These are phyloP conservation scores for Lates japonicus DNA, from an alignment of 2,797 vertebrate species.

Conservation along the genomic window DNA sequence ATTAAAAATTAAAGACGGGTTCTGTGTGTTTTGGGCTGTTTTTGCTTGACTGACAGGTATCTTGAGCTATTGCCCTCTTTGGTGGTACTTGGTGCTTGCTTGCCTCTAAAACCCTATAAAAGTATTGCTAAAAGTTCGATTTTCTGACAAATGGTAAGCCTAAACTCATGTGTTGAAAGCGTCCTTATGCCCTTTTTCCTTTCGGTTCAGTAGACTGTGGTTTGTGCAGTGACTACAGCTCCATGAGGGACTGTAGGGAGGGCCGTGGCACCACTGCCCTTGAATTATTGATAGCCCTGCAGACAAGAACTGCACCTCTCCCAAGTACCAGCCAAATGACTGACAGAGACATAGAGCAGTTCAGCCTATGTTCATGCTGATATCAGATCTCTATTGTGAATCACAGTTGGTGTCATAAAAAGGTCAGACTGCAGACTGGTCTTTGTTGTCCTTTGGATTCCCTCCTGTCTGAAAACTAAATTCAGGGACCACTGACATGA, in stretches of 20 bases:
- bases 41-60: not conserved
- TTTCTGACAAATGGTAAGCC: not conserved
- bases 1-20: not conserved
- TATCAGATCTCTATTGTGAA: conserved; percentile 32
- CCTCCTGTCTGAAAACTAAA: conserved; percentile 35
- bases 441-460: conserved; percentile 33
- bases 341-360: conserved; percentile 12
- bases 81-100: not conserved
- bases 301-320: conserved; percentile 23
- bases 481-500: conserved; percentile 28
- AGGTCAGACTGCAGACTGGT: conserved; percentile 45
- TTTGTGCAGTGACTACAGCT: not conserved
- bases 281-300: conserved; percentile 60
- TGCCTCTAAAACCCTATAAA: no score
- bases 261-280: not conserved
- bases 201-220: not conserved
- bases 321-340: not conserved
- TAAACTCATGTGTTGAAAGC: not conserved
- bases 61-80: not conserved
- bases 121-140: not conserved
- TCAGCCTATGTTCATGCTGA: conserved; percentile 1
- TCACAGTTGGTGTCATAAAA: conserved; percentile 37
- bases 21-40: not conserved
- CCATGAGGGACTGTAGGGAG: not conserved
- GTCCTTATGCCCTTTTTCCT: not conserved